Evolutionary conservation across 2,797 vertebrate genomes (phyloP).

Genomic region (Lagorchestes hirsutus): DNA sequence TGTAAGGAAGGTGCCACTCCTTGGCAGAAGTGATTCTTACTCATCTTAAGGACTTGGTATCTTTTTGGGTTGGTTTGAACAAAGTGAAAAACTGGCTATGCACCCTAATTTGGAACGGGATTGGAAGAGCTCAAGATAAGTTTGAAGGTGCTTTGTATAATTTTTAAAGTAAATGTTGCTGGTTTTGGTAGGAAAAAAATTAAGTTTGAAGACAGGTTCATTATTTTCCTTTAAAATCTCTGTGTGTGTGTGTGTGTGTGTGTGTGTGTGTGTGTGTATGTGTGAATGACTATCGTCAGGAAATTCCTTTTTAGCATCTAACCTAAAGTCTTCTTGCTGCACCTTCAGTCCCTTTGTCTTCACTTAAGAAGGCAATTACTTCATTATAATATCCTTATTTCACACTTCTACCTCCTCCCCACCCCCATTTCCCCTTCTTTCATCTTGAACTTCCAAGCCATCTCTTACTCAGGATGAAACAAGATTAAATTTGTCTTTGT

Average conservation of each 20-base stretch:
- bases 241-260: background rate
- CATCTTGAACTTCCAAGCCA: background rate
- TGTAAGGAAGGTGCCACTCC: background rate
- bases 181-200: constrained; percentile 54
- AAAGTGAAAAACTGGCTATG: constrained; percentile 6
- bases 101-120: constrained; percentile 15
- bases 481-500: background rate
- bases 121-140: constrained; percentile 35
- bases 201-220: background rate
- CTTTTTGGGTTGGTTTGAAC: constrained; percentile 29
- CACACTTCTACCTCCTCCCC: background rate
- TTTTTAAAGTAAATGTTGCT: constrained; percentile 73
- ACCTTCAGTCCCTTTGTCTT: background rate
- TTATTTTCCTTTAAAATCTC: background rate
- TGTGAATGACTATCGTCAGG: background rate
- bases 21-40: background rate
- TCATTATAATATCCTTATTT: background rate
- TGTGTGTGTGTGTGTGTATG: background rate
- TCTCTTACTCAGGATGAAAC: background rate
- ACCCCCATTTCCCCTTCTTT: background rate
- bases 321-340: background rate
- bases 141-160: constrained; percentile 50
- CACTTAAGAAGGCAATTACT: background rate
- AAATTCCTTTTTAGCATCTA: background rate
- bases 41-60: background rate